Evolutionary conservation across 2,113 vertebrate genomes (phyloP).

Genomic region (Pogonocichla stellata): DNA sequence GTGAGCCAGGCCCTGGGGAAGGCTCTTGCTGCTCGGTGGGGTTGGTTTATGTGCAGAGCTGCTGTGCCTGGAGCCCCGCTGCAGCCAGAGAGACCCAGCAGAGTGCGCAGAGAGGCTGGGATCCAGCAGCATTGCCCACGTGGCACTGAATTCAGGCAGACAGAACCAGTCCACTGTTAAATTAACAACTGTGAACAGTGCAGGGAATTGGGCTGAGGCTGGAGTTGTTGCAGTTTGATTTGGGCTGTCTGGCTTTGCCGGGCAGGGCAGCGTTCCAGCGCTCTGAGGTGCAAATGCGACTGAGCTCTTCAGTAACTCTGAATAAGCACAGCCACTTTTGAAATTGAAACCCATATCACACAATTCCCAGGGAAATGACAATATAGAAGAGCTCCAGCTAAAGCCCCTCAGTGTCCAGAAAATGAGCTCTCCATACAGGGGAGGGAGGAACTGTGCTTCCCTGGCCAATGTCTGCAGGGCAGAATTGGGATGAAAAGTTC

Average conservation of each 20-base stretch:
- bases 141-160: background rate
- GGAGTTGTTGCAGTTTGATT: conserved; percentile 5
- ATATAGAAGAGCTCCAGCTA: background rate
- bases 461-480: background rate
- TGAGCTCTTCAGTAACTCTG: conserved; percentile 10
- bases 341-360: background rate
- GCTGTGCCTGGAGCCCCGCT: accelerated
- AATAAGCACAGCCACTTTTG: conserved; percentile 8
- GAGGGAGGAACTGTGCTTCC: background rate
- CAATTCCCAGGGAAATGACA: background rate
- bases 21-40: accelerated
- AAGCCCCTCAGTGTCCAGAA: background rate
- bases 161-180: conserved; percentile 11
- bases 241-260: background rate
- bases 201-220: background rate
- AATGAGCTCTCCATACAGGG: accelerated
- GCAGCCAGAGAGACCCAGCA: background rate
- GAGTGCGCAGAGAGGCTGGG: background rate
- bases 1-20: background rate
- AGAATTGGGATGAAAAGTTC: background rate
- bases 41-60: background rate
- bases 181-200: background rate
- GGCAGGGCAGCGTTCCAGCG: background rate
- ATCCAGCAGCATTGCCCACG: background rate
- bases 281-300: background rate